Evolutionary conservation across 2,888 invertebrate species (phyloP).

Genomic region (Allacma fusca): DNA sequence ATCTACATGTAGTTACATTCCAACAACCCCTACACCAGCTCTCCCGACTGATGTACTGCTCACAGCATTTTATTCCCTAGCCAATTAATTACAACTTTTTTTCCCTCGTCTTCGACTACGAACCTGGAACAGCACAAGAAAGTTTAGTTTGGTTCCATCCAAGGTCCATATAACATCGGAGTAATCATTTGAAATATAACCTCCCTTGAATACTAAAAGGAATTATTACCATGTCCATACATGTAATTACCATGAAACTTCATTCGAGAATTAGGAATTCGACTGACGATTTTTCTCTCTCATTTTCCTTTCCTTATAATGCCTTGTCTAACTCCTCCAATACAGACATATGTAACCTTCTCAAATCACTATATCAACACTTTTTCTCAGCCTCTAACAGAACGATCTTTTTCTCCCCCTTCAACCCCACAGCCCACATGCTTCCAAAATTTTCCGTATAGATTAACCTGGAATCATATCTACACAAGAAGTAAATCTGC

Average conservation of each 20-base stretch:
- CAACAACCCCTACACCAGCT: background rate
- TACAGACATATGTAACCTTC: too few relatives aligned
- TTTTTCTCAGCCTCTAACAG: too few relatives aligned
- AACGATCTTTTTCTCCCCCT: background rate
- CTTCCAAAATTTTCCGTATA: background rate
- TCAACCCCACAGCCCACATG: background rate
- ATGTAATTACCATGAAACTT: too few relatives aligned
- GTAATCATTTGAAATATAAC: too few relatives aligned
- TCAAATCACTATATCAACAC: too few relatives aligned
- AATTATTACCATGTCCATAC: too few relatives aligned
- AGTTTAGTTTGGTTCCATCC: background rate
- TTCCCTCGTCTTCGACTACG: background rate
- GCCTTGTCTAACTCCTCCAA: background rate
- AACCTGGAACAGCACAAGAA: background rate
- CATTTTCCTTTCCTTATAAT: background rate
- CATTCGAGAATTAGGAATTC: too few relatives aligned
- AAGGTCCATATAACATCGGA: background rate
- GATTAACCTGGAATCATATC: background rate
- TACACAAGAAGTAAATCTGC: background rate
- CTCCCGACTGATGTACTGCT: background rate
- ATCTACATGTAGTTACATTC: background rate
- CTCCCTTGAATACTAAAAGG: too few relatives aligned
- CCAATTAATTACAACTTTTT: slow-evolving; percentile 24
- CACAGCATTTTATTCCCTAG: slow-evolving; percentile 4
- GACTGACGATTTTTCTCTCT: background rate